Evolutionary conservation across 2,888 invertebrate genomes (phyloP).

Genomic region (Cataglyphis albicans): DNA sequence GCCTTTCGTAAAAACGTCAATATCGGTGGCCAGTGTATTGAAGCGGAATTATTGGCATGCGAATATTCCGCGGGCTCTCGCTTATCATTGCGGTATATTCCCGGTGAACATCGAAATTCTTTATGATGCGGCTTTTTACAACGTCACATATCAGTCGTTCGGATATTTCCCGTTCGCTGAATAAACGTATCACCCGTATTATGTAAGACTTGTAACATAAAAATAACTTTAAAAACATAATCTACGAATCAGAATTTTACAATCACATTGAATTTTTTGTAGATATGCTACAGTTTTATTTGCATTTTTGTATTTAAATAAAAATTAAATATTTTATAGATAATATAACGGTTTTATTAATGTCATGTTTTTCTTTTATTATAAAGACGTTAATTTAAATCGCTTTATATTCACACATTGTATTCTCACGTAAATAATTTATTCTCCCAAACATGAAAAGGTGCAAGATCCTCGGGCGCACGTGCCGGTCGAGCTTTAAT

Average conservation of each 20-base stretch:
- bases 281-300: background rate
- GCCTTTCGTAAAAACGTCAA: constrained; percentile 73
- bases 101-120: constrained; percentile 46
- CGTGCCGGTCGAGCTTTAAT: constrained; percentile 49
- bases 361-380: background rate
- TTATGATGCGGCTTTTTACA: constrained; percentile 37
- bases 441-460: background rate
- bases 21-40: constrained; percentile 66
- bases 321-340: constrained; percentile 19
- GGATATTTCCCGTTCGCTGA: constrained; percentile 39
- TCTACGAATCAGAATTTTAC: background rate
- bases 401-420: background rate
- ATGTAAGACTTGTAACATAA: constrained; percentile 6
- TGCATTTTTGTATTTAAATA: constrained; percentile 4
- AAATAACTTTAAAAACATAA: constrained; percentile 31
- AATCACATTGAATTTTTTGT: background rate
- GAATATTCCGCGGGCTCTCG: constrained; percentile 60
- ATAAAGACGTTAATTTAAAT: background rate
- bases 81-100: constrained; percentile 68
- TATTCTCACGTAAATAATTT: background rate
- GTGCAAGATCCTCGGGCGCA: background rate
- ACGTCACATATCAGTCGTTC: constrained; percentile 32
- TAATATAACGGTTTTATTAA: background rate
- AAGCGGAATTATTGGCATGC: constrained; percentile 72
- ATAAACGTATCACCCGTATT: constrained; percentile 25